Conservation (phyloP, 2,888 invertebrate species). For the Phasia obesa region DNA sequence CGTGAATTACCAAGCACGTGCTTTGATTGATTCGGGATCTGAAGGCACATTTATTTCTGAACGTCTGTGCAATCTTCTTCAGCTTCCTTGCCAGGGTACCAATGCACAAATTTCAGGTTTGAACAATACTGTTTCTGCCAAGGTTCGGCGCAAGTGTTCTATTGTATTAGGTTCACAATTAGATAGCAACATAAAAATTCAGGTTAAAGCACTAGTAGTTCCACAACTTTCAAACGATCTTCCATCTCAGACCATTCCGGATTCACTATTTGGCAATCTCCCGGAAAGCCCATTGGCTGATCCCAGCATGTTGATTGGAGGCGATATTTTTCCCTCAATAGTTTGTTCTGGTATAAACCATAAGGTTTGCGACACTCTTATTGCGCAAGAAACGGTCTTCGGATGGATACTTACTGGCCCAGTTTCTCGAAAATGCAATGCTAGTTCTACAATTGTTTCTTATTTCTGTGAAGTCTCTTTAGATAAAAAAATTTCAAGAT, state of each 20-base stretch:
- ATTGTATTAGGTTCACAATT: too few species aligned
- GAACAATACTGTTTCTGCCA: conserved; percentile 33
- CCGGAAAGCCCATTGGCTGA: too few species aligned
- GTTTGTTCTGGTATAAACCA: background rate
- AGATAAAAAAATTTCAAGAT: background rate
- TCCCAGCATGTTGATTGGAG: conserved; percentile 1
- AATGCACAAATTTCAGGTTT: background rate
- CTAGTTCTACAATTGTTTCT: background rate
- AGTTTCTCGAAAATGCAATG: background rate
- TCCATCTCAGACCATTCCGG: too few species aligned
- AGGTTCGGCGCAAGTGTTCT: background rate
- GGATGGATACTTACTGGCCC: conserved; percentile 42
- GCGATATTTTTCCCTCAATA: conserved; percentile 5
- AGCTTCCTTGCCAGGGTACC: background rate
- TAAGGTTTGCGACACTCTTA: conserved; percentile 4
- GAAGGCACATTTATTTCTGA: conserved; percentile 50
- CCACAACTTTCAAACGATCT: too few species aligned
- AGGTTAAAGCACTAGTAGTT: too few species aligned
- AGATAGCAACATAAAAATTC: too few species aligned
- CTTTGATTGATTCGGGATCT: conserved; percentile 48
- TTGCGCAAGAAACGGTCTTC: conserved; percentile 5
- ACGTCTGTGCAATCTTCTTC: background rate
- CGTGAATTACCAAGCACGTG: conserved; percentile 7
- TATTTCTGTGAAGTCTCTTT: too few species aligned
- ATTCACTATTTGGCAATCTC: too few species aligned